Base-by-base conservation (phyloP, 2,113 vertebrate genomes). In the Prietella phreatophila region DNA sequence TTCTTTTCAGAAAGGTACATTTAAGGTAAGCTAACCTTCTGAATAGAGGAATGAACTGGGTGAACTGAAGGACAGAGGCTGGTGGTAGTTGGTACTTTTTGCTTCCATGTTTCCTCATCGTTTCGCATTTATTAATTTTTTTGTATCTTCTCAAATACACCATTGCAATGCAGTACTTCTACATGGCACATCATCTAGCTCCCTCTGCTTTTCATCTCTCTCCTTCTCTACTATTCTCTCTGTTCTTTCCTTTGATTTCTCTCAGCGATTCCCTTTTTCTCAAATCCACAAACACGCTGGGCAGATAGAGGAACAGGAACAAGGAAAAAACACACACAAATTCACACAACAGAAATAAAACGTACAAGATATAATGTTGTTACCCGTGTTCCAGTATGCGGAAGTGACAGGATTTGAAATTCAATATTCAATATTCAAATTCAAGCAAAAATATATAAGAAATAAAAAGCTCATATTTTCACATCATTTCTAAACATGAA, bases 211-310 rank as follows among this genome's bases (percentile, higher is more conserved):
- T 33, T 4, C 3, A 53, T 39, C 55, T 63, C 58, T 25, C 60
- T 67, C 19, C 60, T 27, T 67, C 42, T 80, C 17, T 67, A 67
- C 10, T 53, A 30, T 55, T 86, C 60, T 1, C 73, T 86, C 75
- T 36, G 75, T 86, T 80, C 85, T 80, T 53, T 50, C 78, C 25
- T 80, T 86, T 80, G 42, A 86, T 55, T 63, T 67, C 19, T 55
- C n/a, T 56, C 53, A 33, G 42, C 13, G 8, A 67, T 69, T 81
- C 42, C 60, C 42, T 55, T 55, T 27, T 56, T 39, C 61, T 67
- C 7, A 9, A 86, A 67, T 56, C 19, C 39, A 50, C 55, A 76
- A 60, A 76, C 58, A 67, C 0, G 8, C 56, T 13, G 13, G 8
- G 39, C 1, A 20, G 65, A 25, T 14, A 85, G 25, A 60, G 36